Base-by-base conservation (phyloP, 2,888 invertebrate species). In the Argyresthia albistria region DNA sequence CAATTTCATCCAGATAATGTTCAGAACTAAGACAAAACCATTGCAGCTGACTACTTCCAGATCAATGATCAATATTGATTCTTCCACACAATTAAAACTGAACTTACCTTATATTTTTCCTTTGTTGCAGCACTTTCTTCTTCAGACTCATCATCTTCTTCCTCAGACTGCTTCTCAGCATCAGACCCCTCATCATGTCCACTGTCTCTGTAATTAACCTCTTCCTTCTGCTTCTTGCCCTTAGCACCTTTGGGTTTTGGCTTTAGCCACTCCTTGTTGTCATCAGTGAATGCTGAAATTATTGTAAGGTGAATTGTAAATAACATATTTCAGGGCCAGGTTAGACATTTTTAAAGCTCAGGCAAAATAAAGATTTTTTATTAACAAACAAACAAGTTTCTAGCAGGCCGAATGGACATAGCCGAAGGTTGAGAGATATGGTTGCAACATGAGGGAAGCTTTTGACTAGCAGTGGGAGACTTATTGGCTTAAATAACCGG, bases 201-300 rank as follows among this genome's bases (percentile, higher is more conserved):
- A 62, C 67, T 69, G 46, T 73, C 69, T 64, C 69, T 73, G 12
- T 73, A 73, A 3, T 63, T 57, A n/a, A 67, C 62, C 35, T 58
- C 48, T 53, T 66, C 58, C 37, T 66, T 64, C 60, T 57, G 60
- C 67, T 67, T 79, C 57, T 83, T 75, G 15, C 45, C 15, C 67
- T 67, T 79, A 57, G 82, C 75, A 9, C 49, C 50, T 45, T 51
- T 51, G n/a, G 35, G 8, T 67, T 91, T 92, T 0, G 90, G 91
- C 64, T 90, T 93, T 43, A 93, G 70, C 93, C 93, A 94, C 35
- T 84, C 80, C 53, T 90, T 89, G 64, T 94, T 94, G 12, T 93
- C 92, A 83, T 94, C 94, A 45, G 91, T 90, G 60, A 91, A 93
- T 37, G 91, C 92, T 76, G 70, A 35, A 42, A 14, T 45, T 14